phyloP scores from a whole-genome alignment of 2,797 vertebrate genomes.

The Poeciliopsis paucimaculata region DNA sequence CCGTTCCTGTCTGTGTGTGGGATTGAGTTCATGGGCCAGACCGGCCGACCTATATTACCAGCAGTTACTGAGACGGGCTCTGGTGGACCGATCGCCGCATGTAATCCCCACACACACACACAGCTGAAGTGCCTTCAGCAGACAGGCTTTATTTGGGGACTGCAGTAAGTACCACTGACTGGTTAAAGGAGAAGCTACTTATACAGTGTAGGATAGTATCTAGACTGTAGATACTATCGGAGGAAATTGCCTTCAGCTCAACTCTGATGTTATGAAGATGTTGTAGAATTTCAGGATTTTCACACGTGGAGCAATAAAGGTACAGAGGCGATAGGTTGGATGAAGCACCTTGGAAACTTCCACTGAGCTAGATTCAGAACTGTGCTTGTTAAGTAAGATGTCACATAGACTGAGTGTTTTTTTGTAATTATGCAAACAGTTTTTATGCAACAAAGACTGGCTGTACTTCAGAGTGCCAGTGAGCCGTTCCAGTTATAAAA shows the following conservation, averaged over 20 bases:
- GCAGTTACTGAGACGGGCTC: conserved; percentile 28
- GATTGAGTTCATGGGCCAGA: conserved; percentile 75
- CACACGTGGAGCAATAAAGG: background rate
- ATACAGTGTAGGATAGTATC: conserved; percentile 18
- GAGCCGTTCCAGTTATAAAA: conserved; percentile 20
- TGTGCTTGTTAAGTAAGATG: conserved; percentile 7
- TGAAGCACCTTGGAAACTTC: background rate
- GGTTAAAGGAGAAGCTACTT: conserved; percentile 37
- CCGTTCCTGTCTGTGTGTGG: conserved; percentile 39
- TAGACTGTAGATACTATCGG: background rate
- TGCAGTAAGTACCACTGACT: conserved; percentile 28
- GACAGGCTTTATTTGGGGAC: conserved; percentile 33
- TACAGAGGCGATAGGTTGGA: background rate
- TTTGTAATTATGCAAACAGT: conserved; percentile 3
- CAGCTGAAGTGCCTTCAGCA: conserved; percentile 8
- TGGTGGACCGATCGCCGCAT: conserved; percentile 5
- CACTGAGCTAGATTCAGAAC: background rate
- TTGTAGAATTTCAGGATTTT: background rate
- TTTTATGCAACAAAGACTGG: conserved; percentile 15
- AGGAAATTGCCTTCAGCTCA: conserved; percentile 24
- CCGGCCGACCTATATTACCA: conserved; percentile 68
- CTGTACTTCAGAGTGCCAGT: background rate
- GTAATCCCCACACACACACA: conserved; percentile 45
- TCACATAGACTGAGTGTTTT: background rate
- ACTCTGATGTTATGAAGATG: conserved; percentile 12